Conservation (phyloP, 2,113 vertebrate species). For the Emydocephalus ijimae region DNA sequence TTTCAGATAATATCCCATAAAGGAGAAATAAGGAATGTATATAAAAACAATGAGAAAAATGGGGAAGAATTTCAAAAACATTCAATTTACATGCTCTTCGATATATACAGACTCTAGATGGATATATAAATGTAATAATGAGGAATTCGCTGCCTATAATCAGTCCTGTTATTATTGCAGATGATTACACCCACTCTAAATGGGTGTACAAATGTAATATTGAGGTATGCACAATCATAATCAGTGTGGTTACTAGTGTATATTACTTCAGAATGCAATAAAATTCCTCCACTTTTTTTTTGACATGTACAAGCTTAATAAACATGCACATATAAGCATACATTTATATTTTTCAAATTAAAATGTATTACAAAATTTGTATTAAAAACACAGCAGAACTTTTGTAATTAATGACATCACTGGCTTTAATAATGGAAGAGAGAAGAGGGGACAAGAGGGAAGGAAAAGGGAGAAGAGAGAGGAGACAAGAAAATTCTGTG, state of each 20-base stretch:
- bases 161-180: neutral
- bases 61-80: neutral
- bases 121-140: slow-evolving; percentile 19
- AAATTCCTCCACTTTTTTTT: slow-evolving; percentile 27
- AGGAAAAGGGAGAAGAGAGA: neutral
- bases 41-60: slow-evolving; percentile 35
- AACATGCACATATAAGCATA: slow-evolving; percentile 4
- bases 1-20: neutral
- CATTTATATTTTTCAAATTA: slow-evolving; percentile 16
- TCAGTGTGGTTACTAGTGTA: neutral
- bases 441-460: neutral
- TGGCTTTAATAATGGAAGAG: slow-evolving; percentile 19
- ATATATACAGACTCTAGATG: neutral
- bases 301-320: slow-evolving; percentile 40
- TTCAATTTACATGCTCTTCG: neutral
- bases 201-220: slow-evolving; percentile 23
- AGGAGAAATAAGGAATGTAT: slow-evolving; percentile 22
- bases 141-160: slow-evolving; percentile 37
- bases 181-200: neutral
- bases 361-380: slow-evolving; percentile 16
- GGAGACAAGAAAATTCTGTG: neutral
- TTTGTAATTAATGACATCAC: slow-evolving; percentile 8
- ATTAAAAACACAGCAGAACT: neutral
- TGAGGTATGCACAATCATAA: slow-evolving; percentile 35
- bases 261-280: neutral